Evolutionary conservation across 1,140 invertebrate genomes (phyloP).

Genomic region (Drosophila navojoa): DNA sequence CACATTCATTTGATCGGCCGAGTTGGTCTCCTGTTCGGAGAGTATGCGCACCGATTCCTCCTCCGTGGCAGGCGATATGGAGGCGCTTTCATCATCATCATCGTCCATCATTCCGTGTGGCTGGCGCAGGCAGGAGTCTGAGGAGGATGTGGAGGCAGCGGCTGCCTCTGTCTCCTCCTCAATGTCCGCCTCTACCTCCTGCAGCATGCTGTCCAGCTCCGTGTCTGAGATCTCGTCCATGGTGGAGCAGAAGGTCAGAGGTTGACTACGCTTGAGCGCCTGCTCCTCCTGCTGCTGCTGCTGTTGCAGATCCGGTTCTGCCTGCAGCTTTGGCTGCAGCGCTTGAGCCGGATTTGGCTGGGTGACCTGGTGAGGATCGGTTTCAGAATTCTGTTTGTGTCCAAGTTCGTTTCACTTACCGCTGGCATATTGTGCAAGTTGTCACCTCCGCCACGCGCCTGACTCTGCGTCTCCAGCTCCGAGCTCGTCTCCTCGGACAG

Average conservation of each 20-base stretch:
- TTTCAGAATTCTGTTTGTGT: neutral
- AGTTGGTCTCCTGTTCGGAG: slow-evolving; percentile 63
- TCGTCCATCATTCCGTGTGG: slow-evolving; percentile 14
- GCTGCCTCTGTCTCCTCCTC: slow-evolving; percentile 29
- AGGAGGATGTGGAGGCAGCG: slow-evolving; percentile 30
- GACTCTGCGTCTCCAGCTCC: slow-evolving; percentile 54
- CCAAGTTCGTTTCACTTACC: slow-evolving; percentile 16
- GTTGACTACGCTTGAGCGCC: slow-evolving; percentile 54
- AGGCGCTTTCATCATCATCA: slow-evolving; percentile 4
- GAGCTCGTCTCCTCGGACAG: slow-evolving; percentile 61
- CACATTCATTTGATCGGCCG: slow-evolving; percentile 71
- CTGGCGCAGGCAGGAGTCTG: slow-evolving; percentile 10
- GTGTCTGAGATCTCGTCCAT: slow-evolving; percentile 84
- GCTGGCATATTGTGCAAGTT: neutral
- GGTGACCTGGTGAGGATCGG: neutral
- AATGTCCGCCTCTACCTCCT: slow-evolving; percentile 80
- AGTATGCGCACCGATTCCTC: slow-evolving; percentile 72
- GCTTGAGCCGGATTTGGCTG: neutral
- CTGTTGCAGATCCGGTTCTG: slow-evolving; percentile 8
- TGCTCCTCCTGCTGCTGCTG: neutral
- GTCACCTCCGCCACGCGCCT: slow-evolving; percentile 26
- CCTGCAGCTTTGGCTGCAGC: neutral
- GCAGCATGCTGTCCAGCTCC: slow-evolving; percentile 82
- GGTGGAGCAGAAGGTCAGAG: slow-evolving; percentile 80
- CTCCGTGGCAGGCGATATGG: slow-evolving; percentile 52